Percentiles rank a stretch among this genome's conserved stretches.
phyloP scores from a whole-genome alignment of 2,113 vertebrate species.

The Trachemys scripta region DNA sequence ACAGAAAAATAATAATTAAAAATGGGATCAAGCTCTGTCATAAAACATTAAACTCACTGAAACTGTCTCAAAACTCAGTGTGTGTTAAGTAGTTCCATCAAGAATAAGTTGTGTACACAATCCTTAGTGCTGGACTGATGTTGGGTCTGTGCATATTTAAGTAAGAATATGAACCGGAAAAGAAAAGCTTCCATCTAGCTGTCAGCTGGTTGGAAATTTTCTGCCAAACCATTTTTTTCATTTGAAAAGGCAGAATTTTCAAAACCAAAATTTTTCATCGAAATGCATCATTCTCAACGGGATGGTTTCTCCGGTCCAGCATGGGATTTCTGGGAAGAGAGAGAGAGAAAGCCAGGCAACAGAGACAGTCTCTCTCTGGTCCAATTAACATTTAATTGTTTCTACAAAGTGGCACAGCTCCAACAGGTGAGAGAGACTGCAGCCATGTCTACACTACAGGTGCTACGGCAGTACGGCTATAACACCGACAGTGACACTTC shows the following conservation, averaged over 20 bases:
- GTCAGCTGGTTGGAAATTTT: not conserved
- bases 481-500: not conserved
- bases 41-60: not conserved
- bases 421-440: no score
- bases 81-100: not conserved
- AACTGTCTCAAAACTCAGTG: not conserved
- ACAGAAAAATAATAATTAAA: slow-evolving; percentile 6
- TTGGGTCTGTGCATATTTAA: not conserved
- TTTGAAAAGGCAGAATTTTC: not conserved
- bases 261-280: not conserved
- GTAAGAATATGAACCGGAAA: slow-evolving; percentile 31
- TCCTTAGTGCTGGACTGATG: not conserved
- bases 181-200: not conserved
- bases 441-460: not conserved
- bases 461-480: not conserved
- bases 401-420: not conserved
- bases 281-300: not conserved
- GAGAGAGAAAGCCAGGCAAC: not conserved
- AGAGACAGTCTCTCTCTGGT: not conserved
- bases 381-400: not conserved
- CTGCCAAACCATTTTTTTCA: not conserved
- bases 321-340: not conserved
- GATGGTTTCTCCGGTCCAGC: not conserved
- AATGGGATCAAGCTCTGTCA: not conserved
- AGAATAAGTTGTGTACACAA: not conserved